Conservation (phyloP, 2,888 invertebrate species). For the Corythucha ciliata region DNA sequence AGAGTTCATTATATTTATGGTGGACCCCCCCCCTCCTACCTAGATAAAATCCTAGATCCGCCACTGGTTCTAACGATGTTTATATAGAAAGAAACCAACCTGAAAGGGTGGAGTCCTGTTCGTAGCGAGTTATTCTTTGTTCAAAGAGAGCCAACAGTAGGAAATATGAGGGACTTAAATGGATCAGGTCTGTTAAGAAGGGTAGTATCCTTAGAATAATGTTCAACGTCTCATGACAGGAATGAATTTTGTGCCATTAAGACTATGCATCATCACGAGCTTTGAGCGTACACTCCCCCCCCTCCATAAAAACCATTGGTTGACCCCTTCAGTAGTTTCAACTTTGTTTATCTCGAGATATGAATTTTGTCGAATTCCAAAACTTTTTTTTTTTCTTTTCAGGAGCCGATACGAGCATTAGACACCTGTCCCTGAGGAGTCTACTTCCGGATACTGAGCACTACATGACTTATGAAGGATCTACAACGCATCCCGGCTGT, state of each 20-base stretch:
- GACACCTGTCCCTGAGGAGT: slow-evolving; percentile 73
- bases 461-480: slow-evolving; percentile 97
- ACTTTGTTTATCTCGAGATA: neutral
- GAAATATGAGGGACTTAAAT: too few species aligned
- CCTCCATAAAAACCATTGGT: neutral
- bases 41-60: too few species aligned
- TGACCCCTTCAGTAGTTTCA: neutral
- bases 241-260: slow-evolving; percentile 24
- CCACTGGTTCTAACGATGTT: too few species aligned
- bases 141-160: too few species aligned
- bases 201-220: slow-evolving; percentile 23
- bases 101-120: too few species aligned
- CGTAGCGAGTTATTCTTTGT: too few species aligned
- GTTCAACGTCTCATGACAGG: slow-evolving; percentile 20
- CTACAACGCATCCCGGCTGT: slow-evolving; percentile 94
- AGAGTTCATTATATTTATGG: too few species aligned
- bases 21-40: too few species aligned
- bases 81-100: too few species aligned
- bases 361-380: neutral
- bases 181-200: too few species aligned
- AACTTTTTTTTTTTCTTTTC: slow-evolving; percentile 29
- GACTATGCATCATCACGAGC: slow-evolving; percentile 24
- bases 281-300: slow-evolving; percentile 9
- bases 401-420: slow-evolving; percentile 76
- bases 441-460: slow-evolving; percentile 84